Evolutionary conservation across 2,797 vertebrate genomes (phyloP).

Genomic region (Lindbergichthys nudifrons): DNA sequence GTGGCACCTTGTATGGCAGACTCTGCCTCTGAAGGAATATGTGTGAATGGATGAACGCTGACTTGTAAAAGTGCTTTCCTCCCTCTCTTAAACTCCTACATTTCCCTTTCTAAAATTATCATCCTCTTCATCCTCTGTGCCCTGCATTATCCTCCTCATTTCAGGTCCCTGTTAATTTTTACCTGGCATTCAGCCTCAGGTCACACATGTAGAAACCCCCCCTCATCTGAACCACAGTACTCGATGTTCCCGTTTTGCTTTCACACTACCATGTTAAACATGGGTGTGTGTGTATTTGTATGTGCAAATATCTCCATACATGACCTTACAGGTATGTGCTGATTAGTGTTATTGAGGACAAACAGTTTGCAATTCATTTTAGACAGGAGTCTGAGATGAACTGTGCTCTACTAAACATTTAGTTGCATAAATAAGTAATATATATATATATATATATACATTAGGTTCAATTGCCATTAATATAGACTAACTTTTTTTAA

Average conservation of each 20-base stretch:
- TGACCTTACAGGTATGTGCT: constrained; percentile 57
- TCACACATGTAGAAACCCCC: constrained; percentile 56
- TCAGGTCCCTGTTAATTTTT: constrained; percentile 67
- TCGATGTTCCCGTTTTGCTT: constrained; percentile 63
- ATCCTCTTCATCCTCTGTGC: constrained; percentile 38
- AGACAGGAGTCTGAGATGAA: constrained; percentile 40
- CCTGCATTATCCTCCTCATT: constrained; percentile 40
- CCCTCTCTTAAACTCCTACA: not conserved
- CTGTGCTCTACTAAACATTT: constrained; percentile 28
- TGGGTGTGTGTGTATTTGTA: constrained; percentile 5
- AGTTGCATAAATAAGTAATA: constrained; percentile 44
- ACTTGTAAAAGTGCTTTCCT: not conserved
- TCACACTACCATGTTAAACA: constrained; percentile 63
- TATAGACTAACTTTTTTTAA: constrained; percentile 46
- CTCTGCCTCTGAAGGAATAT: too few species aligned
- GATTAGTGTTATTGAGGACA: constrained; percentile 56
- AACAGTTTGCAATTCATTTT: constrained; percentile 23
- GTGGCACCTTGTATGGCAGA: too few species aligned
- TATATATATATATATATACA: too few species aligned
- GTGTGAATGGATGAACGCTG: too few species aligned
- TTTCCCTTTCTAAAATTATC: constrained; percentile 1
- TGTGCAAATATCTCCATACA: constrained; percentile 22
- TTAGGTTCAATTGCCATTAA: constrained; percentile 46
- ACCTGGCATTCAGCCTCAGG: constrained; percentile 63
- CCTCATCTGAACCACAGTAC: constrained; percentile 49